Base-by-base conservation (phyloP, 1,140 invertebrate genomes). In the Drosophila lowei region DNA sequence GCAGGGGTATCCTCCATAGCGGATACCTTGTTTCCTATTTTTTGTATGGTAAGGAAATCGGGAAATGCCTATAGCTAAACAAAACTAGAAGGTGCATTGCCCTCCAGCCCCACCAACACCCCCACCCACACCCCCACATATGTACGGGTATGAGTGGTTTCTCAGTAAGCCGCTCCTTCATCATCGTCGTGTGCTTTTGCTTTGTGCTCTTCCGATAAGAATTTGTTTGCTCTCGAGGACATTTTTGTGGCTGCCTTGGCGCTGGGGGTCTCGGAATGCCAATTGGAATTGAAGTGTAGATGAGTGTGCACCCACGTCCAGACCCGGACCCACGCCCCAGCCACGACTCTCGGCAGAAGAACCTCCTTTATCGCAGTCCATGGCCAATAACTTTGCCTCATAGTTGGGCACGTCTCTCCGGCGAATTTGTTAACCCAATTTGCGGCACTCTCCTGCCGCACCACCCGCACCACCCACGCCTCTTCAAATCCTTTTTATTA, bases 271-370 rank as follows among this genome's bases (percentile, higher is more conserved):
- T 68, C 23, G 72, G 80, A 85, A 86, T 86, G 83, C 74, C 81
- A 88, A 86, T 88, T 81, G 74, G 72, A 88, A 86, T 81, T 81
- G 81, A 88, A 86, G 81, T 86, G 65, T 48, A 77, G 81, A 77
- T 86, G 81, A 80, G 77, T 70, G 68, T 23, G 64, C 11, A 7
- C 3, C 43, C 61, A 7, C 49, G 8, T 3, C 23, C 61, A 34
- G 23, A 30, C 28, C 23, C 61, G 23, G 23, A 3, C 16, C 49
- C 28, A 48, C 18, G 23, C 44, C 25, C 66, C 8, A 8, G 7
- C 28, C 28, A 30, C 28, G 28, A 8, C 7, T 30, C 30, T 52
- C 57, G 54, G n/a, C 8, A 38, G 42, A 34, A 49, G 61, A 53
- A 64, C 47, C 21, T 18, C 28, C 52, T 30, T 6, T 21, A 8